Evolutionary conservation across 1,140 invertebrate species (phyloP), one percentile per base, ranked within the genome.

Genomic region (Coptotermes formosanus): DNA sequence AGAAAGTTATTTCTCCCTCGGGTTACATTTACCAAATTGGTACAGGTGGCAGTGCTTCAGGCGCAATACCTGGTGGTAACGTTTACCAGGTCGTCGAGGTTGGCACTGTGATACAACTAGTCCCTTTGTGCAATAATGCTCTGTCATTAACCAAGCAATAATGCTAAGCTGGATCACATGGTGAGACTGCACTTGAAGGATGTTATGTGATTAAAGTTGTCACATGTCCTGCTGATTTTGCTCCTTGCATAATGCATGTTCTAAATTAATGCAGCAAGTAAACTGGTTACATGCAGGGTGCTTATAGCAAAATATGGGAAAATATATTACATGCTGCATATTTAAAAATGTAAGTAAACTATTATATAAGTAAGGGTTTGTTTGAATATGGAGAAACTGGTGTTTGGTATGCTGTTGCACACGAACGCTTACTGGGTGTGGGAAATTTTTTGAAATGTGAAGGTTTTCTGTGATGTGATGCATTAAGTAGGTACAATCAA

Each of bases 121-220:
- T 75, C 64, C 64, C 64, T 11, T 75, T 75, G 64, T 75, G 64
- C 64, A 75, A 75, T 75, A 75, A 75, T 75, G 30, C 64, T 30
- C 25, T 75, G n/a, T 75, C 64, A 75, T 16, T 75, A 30, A 30
- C 16, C 8, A 75, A 75, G 25, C 7, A 75, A 30, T 75, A 30
- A 75, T 75, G 64, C 64, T 75, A 12, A 2, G 16, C 25, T 25
- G 25, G 19, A 8, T 23, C 59, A 64, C 8, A 16, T 64, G 21
- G 19, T 21, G 21, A 16, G 7, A 25, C 59, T 64, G 16, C 64
- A 30, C 25, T 25, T 30, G n/a, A 30, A 75, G n/a, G n/a, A n/a
- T 8, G n/a, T 75, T 11, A 75, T 30, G 25, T 75, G n/a, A 75
- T 75, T 75, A 30, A 9, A 30, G 14, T 30, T 30, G 25, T 75